These are phyloP conservation scores for Sebastes jordani DNA, from an alignment of 2,797 vertebrate species.

Conservation along the genomic window DNA sequence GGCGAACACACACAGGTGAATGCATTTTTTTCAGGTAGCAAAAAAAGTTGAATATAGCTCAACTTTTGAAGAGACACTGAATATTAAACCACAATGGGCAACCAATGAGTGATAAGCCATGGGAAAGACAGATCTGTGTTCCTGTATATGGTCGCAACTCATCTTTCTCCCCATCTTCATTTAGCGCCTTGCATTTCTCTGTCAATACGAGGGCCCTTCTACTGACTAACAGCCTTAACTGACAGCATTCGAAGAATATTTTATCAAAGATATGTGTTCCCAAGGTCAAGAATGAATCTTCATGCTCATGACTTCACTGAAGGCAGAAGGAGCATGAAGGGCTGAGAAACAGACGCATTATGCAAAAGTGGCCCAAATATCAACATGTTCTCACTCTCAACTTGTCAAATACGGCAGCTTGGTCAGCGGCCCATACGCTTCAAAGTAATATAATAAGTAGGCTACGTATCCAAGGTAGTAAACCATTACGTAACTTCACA, in stretches of 20 bases:
- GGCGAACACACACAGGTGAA: background rate
- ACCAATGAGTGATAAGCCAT: background rate
- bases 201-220: background rate
- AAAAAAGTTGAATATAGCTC: background rate
- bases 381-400: accelerated
- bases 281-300: background rate
- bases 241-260: background rate
- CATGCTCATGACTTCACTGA: background rate
- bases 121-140: background rate
- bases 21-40: background rate
- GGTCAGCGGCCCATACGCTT: too few relatives aligned
- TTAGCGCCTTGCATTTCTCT: background rate
- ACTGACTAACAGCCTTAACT: background rate
- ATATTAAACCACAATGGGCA: background rate
- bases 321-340: background rate
- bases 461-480: too few relatives aligned
- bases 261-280: background rate
- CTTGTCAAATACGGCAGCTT: too few relatives aligned
- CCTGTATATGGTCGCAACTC: background rate
- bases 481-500: too few relatives aligned
- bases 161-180: background rate
- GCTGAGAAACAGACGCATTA: background rate
- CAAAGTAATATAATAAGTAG: background rate
- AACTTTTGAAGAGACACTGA: background rate
- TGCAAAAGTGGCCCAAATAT: background rate